Percentiles rank a stretch among this genome's conserved stretches.
These are phyloP conservation scores for Rambutsinella grinnellia DNA, from an alignment of 2,888 invertebrate genomes.

Conservation along the genomic window DNA sequence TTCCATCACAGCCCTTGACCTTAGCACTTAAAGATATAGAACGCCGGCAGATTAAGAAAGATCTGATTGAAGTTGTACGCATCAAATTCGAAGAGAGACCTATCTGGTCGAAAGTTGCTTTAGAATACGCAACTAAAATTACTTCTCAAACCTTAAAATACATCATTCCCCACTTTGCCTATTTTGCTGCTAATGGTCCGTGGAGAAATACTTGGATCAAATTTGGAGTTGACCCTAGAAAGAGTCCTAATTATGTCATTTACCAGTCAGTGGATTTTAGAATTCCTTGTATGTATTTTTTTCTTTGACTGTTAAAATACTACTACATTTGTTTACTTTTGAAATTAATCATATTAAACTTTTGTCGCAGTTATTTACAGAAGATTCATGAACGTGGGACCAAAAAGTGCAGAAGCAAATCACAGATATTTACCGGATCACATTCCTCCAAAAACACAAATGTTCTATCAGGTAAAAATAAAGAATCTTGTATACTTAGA, in stretches of 20 bases:
- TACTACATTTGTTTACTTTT: background rate
- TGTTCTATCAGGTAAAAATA: conserved; percentile 81
- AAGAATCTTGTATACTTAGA: background rate
- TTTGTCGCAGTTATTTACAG: conserved; percentile 44
- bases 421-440: conserved; percentile 79
- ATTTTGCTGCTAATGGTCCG: conserved; percentile 90
- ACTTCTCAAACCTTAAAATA: conserved; percentile 77
- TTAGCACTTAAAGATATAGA: conserved; percentile 58
- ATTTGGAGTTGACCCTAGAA: conserved; percentile 92
- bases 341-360: background rate
- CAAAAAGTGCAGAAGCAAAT: conserved; percentile 70
- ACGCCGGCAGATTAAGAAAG: conserved; percentile 51
- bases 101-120: conserved; percentile 87
- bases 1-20: conserved; percentile 52
- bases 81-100: conserved; percentile 85
- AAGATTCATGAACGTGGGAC: conserved; percentile 55
- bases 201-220: conserved; percentile 93
- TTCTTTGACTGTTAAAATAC: background rate
- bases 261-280: conserved; percentile 93
- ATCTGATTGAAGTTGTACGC: conserved; percentile 48
- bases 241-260: conserved; percentile 80
- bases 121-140: conserved; percentile 78
- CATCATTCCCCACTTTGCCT: conserved; percentile 85
- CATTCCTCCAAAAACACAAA: conserved; percentile 86
- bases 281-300: conserved; percentile 57